Evolutionary conservation across 2,888 invertebrate species (phyloP), one percentile per base, ranked within the genome.

Genomic region (Lepidocyrtoides sp.): DNA sequence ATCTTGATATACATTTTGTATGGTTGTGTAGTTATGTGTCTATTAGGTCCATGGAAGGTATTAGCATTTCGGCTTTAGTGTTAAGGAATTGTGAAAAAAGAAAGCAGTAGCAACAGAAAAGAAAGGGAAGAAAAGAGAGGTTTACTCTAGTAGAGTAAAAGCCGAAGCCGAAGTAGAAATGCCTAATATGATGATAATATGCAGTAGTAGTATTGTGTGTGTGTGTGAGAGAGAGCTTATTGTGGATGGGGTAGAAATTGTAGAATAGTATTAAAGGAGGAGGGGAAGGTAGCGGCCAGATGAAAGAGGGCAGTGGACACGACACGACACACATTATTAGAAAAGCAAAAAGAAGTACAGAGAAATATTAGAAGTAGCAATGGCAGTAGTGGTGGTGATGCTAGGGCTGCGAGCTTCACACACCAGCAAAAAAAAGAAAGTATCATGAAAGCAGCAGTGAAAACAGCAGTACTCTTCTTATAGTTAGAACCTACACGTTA

Each of bases 231-330:
- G n/a, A n/a, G n/a, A n/a, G n/a, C n/a, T n/a, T n/a, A n/a, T 63
- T 83, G 32, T 81, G 81, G 81, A 81, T 81, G 81, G 60, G 60
- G 81, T 81, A 36, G 60, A 60, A 81, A 83, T 83, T 48, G 77
- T 77, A 86, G 86, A 69, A 88, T 51, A 36, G 89, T 89, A 75
- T 90, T 63, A 90, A 85, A 85, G 85, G 86, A 91, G 91, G 87
- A 91, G 91, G 91, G 91, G 91, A 91, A 91, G 87, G 91, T 91
- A 91, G 91, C 91, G 91, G 91, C 87, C 91, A 91, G 87, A 91
- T 91, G 91, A 91, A 91, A 87, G 91, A 91, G 87, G 86, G 86
- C 91, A 91, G 91, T 91, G 91, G 91, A 91, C 91, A 91, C 75
- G 86, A 91, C 91, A 91, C 86, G 87, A 91, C 91, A 91, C 87